Evolutionary conservation across 2,113 vertebrate species (phyloP), one percentile per base, ranked within the genome.

Genomic region (Isurus oxyrinchus): DNA sequence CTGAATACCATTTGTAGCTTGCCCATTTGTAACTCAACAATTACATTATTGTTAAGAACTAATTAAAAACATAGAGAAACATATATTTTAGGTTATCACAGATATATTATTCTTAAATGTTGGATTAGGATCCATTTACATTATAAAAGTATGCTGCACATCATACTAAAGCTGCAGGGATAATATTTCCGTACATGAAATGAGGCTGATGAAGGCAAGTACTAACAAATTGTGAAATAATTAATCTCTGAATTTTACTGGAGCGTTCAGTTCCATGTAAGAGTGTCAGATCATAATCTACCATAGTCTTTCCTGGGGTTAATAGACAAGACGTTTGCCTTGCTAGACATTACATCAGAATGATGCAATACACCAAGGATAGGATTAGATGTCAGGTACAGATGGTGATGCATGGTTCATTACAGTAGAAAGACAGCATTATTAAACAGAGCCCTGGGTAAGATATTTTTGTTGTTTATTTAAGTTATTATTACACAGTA

Each of bases 321-420:
- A 98, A 97, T 97, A 97, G 97, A 97, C 97, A 97, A 97, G 98
- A 97, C 97, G 97, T 98, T 97, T 97, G 98, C 98, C 98, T 97
- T 97, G 98, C 98, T 97, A 99, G 98, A 99, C 98, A 98, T 99
- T 98, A 98, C 98, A 98, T 99, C 99, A 99, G 98, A 98, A 98
- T 98, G 98, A 98, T 98, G 98, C 98, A 98, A 98, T 98, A 98
- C 97, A 98, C 98, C 96, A 96, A 98, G 98, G 98, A 98, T 98
- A 98, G 97, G 98, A 97, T 98, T 98, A 97, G 97, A 97, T 98
- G 97, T 98, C 98, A 97, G 98, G 97, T 98, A 69, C 94, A 95
- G 94, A 97, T 97, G 97, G 97, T 97, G 97, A 97, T 97, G 96
- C 96, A 63, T 61, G n/a, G 16, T n/a, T 96, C 84, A 96, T 86